These are phyloP conservation scores for Drosophila oshimai DNA, from an alignment of 1,140 invertebrate genomes.

Conservation along the genomic window DNA sequence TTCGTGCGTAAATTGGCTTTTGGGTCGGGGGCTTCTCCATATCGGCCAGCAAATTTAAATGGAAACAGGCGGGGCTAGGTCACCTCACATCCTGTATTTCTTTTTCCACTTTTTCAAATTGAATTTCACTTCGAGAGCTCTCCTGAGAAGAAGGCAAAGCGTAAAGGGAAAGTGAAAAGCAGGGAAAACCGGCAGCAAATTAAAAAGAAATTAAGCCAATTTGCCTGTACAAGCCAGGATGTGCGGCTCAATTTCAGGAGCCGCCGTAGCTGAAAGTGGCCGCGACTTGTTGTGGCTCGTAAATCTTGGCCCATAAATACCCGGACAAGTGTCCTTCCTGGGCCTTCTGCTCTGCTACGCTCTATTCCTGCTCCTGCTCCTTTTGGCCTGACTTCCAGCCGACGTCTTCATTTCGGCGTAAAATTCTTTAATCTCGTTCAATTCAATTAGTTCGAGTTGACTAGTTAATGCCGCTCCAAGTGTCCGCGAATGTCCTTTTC, in stretches of 20 bases:
- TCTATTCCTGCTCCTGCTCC: conserved; percentile 4
- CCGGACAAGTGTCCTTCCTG: conserved; percentile 41
- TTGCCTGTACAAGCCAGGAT: conserved; percentile 48
- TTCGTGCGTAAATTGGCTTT: conserved; percentile 79
- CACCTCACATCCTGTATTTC: conserved; percentile 53
- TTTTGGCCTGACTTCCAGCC: conserved; percentile 46
- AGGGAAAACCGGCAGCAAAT: conserved; percentile 62
- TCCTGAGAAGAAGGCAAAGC: conserved; percentile 6
- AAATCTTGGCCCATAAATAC: conserved; percentile 78
- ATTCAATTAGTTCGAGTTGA: conserved; percentile 82
- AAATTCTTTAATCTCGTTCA: conserved; percentile 82
- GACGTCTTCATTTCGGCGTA: conserved; percentile 73
- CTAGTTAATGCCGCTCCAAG: conserved; percentile 70
- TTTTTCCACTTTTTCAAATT: conserved; percentile 74
- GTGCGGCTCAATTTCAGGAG: conserved; percentile 47
- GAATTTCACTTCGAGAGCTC: conserved; percentile 55
- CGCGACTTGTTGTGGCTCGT: conserved; percentile 70
- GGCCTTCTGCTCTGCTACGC: conserved; percentile 10
- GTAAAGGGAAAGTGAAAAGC: conserved; percentile 18
- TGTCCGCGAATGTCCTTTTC: conserved; percentile 49
- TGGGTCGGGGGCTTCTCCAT: conserved; percentile 13
- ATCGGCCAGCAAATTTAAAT: conserved; percentile 48
- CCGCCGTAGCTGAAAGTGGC: conserved; percentile 24
- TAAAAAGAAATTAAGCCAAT: conserved; percentile 82
- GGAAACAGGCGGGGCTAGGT: conserved; percentile 34